Percentiles rank a stretch among this genome's conserved stretches.
phyloP scores from a whole-genome alignment of 1,140 invertebrate genomes.

The Nasonia vitripennis region DNA sequence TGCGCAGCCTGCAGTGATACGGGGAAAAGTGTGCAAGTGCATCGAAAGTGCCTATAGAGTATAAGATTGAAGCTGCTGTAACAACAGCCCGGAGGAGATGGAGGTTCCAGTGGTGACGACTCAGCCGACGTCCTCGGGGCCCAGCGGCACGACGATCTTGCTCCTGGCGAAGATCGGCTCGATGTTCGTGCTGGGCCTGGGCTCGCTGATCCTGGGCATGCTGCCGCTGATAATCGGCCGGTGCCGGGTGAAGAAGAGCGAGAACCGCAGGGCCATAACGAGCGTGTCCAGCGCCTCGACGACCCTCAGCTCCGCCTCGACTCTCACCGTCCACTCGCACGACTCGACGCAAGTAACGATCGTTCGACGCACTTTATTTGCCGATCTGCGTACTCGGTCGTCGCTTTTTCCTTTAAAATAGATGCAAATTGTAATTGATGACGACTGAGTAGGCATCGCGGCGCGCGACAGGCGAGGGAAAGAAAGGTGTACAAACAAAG shows the following conservation, averaged over 20 bases:
- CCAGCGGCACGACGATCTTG: slow-evolving; percentile 51
- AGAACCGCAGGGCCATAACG: slow-evolving; percentile 63
- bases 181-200: slow-evolving; percentile 76
- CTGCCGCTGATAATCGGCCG: slow-evolving; percentile 75
- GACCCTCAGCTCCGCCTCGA: slow-evolving; percentile 62
- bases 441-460: too few relatives aligned
- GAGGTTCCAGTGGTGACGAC: slow-evolving; percentile 48
- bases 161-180: slow-evolving; percentile 76
- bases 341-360: slow-evolving; percentile 58
- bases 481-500: neutral
- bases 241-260: slow-evolving; percentile 64
- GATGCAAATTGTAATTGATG: too few relatives aligned
- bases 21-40: too few relatives aligned
- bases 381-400: too few relatives aligned
- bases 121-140: slow-evolving; percentile 20
- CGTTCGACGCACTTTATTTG: neutral
- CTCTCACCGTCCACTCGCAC: slow-evolving; percentile 58
- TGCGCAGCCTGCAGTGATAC: too few relatives aligned
- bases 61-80: too few relatives aligned
- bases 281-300: slow-evolving; percentile 63
- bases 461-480: neutral
- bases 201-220: slow-evolving; percentile 75
- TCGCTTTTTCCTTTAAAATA: too few relatives aligned
- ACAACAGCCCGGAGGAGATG: slow-evolving; percentile 37
- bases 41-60: too few relatives aligned